Percentiles rank a stretch among this genome's conserved stretches.
These are phyloP conservation scores for Sebastiscus tertius DNA, from an alignment of 2,797 vertebrate species.

Conservation along the genomic window DNA sequence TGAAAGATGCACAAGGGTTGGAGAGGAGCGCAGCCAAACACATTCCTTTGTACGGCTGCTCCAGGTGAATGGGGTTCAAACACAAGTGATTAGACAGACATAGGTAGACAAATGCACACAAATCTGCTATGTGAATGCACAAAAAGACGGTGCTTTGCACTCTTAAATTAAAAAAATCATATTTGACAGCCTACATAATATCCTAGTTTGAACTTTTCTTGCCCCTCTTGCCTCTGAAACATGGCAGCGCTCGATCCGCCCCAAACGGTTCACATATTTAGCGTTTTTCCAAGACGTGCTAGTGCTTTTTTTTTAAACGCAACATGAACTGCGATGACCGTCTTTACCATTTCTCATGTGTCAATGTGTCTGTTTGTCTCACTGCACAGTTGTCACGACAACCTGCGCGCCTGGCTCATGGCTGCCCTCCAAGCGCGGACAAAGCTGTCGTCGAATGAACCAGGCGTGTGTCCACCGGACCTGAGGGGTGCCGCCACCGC, in stretches of 20 bases:
- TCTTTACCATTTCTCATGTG: not conserved
- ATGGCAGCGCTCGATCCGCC: not conserved
- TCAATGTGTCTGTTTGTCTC: slow-evolving; percentile 33
- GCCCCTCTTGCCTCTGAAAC: not conserved
- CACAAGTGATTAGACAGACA: slow-evolving; percentile 20
- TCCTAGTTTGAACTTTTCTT: not conserved
- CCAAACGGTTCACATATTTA: not conserved
- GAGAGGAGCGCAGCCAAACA: slow-evolving; percentile 44
- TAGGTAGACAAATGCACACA: not conserved
- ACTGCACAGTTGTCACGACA: slow-evolving; percentile 70
- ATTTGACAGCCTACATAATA: not conserved
- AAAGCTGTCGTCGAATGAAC: slow-evolving; percentile 76
- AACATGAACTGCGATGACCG: not conserved
- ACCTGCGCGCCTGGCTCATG: slow-evolving; percentile 69
- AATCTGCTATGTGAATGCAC: not conserved
- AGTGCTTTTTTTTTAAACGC: not conserved
- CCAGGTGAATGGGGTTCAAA: slow-evolving; percentile 60
- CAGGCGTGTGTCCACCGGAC: slow-evolving; percentile 78
- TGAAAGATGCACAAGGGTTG: slow-evolving; percentile 71
- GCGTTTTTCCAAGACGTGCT: not conserved
- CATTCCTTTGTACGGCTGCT: slow-evolving; percentile 67
- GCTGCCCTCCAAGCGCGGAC: slow-evolving; percentile 75
- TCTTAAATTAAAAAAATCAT: not conserved
- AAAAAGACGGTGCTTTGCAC: not conserved
- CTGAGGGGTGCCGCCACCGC: slow-evolving; percentile 68